A percentile compares a stretch with the other conserved stretches of the same genome.
Evolutionary conservation across 2,888 invertebrate species (phyloP).

Genomic region (Fragum fragum): DNA sequence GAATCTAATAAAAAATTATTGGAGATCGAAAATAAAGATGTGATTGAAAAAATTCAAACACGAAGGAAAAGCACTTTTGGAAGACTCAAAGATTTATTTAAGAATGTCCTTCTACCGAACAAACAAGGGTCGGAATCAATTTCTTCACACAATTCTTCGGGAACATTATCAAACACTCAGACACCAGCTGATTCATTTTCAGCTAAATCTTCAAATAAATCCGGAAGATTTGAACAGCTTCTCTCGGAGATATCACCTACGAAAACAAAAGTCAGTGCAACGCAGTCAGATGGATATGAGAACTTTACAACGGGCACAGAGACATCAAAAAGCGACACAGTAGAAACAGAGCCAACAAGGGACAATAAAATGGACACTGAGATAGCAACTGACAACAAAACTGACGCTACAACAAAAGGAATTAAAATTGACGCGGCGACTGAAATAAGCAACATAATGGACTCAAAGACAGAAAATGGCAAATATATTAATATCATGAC

Average conservation of each 20-base stretch:
- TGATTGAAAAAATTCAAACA: neutral
- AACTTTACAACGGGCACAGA: neutral
- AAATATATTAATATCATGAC: too few species aligned
- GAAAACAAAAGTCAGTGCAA: too few species aligned
- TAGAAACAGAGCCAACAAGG: too few species aligned
- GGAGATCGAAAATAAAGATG: neutral
- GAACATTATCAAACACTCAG: neutral
- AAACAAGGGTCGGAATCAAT: neutral
- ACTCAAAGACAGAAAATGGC: too few species aligned
- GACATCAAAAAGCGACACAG: neutral
- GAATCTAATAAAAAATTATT: neutral
- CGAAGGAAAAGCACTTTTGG: slow-evolving; percentile 11
- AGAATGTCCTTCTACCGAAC: neutral
- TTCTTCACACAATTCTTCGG: neutral
- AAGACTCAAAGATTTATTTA: neutral
- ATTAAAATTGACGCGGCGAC: too few species aligned
- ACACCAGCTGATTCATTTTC: neutral
- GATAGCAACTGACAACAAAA: too few species aligned
- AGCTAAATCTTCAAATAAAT: neutral
- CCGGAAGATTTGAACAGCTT: neutral
- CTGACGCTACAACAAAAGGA: too few species aligned
- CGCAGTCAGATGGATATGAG: neutral
- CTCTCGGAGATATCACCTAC: neutral
- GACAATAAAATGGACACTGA: too few species aligned
- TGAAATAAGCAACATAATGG: too few species aligned